Conservation (phyloP, 2,797 vertebrate genomes). For the Bradypus variegatus region DNA sequence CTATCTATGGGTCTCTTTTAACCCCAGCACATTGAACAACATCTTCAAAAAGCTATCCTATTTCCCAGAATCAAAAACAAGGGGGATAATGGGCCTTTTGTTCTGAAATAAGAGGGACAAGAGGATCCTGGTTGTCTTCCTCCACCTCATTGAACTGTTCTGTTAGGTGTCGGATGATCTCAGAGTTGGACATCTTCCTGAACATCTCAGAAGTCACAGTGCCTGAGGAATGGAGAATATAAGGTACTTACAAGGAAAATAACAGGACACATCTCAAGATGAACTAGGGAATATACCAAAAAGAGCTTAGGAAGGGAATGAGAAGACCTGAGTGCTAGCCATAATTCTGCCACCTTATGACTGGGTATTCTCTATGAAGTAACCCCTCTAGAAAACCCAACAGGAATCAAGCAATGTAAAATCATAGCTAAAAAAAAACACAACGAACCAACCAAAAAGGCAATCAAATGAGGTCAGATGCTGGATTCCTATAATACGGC, state of each 20-base stretch:
- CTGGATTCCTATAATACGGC: constrained; percentile 21
- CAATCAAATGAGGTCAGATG: constrained; percentile 1
- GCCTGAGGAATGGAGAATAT: constrained; percentile 68
- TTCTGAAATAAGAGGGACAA: constrained; percentile 29
- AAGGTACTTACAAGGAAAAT: constrained; percentile 1
- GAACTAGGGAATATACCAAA: background rate
- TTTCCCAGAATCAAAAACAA: constrained; percentile 33
- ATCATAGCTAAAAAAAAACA: background rate
- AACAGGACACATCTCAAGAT: background rate
- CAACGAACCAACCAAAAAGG: background rate
- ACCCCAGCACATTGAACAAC: background rate
- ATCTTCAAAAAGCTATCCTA: constrained; percentile 32
- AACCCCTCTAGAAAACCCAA: constrained; percentile 26
- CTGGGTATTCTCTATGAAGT: background rate
- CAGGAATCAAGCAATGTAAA: constrained; percentile 18
- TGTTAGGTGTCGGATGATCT: constrained; percentile 85
- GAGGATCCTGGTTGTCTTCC: background rate
- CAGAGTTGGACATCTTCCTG: constrained; percentile 80
- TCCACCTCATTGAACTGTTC: constrained; percentile 87
- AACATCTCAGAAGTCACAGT: constrained; percentile 83
- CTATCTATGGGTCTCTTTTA: constrained; percentile 14
- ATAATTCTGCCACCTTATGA: background rate
- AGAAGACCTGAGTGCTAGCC: background rate
- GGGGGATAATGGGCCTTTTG: background rate
- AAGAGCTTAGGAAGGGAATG: background rate